These are phyloP conservation scores for Barypeithes pellucidus DNA, from an alignment of 2,888 invertebrate species.

Conservation along the genomic window DNA sequence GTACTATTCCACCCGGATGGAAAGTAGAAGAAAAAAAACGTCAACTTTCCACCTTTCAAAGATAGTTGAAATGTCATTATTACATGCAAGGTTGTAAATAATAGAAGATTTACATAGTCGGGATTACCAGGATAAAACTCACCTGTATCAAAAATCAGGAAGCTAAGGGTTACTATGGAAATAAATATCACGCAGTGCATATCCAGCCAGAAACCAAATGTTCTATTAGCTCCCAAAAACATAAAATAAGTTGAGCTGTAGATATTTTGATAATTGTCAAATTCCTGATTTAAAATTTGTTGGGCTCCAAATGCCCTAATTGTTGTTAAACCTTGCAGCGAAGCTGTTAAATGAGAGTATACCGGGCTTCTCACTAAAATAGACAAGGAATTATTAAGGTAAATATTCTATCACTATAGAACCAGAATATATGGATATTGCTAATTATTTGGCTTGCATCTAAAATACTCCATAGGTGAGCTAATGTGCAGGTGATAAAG, in stretches of 20 bases:
- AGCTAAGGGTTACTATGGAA: constrained; percentile 76
- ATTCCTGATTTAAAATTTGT: constrained; percentile 75
- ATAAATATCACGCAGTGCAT: constrained; percentile 79
- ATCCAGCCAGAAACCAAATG: constrained; percentile 82
- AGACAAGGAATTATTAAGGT: not conserved
- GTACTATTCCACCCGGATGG: too few species aligned
- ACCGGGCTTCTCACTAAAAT: constrained; percentile 83
- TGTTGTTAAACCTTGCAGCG: constrained; percentile 83
- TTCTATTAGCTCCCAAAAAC: constrained; percentile 76
- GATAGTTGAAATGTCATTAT: too few species aligned
- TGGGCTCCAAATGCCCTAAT: constrained; percentile 82
- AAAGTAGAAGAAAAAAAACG: too few species aligned
- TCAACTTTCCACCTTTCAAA: too few species aligned
- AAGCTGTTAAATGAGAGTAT: constrained; percentile 82
- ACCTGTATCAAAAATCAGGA: constrained; percentile 76
- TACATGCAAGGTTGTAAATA: too few species aligned
- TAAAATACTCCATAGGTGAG: too few species aligned
- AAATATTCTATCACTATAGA: too few species aligned
- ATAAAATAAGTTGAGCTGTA: constrained; percentile 85
- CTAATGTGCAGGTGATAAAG: too few species aligned
- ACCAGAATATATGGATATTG: too few species aligned
- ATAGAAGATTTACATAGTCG: too few species aligned
- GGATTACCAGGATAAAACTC: too few species aligned
- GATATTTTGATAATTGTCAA: constrained; percentile 76
- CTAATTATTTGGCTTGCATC: too few species aligned